A percentile compares a stretch with the other conserved stretches of the same genome.
These are phyloP conservation scores for Synergus japonicus DNA, from an alignment of 2,888 invertebrate genomes.

Conservation along the genomic window DNA sequence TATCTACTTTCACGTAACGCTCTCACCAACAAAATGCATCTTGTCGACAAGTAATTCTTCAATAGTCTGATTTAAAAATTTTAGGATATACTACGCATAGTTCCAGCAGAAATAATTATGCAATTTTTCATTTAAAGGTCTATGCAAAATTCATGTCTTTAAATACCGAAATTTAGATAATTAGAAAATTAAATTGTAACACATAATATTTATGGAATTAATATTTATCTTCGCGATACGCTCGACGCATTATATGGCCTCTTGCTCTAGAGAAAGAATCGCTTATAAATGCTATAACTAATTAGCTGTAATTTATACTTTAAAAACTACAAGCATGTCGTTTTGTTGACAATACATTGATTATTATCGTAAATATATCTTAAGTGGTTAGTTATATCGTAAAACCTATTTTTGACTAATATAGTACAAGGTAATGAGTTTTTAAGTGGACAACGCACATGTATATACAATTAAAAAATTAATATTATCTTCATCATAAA, in stretches of 20 bases:
- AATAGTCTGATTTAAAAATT: too few relatives aligned
- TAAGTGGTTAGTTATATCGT: conserved; percentile 2
- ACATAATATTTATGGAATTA: neutral
- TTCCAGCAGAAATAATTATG: too few relatives aligned
- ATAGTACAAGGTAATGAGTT: conserved; percentile 18
- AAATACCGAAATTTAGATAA: neutral
- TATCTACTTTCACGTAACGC: neutral
- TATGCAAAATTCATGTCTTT: neutral
- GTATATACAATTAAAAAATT: conserved; percentile 29
- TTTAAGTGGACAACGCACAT: neutral
- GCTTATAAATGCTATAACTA: conserved; percentile 11
- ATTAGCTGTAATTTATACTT: conserved; percentile 20
- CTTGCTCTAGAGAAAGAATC: neutral
- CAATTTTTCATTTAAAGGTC: too few relatives aligned
- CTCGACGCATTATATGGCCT: neutral
- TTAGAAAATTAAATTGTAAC: neutral
- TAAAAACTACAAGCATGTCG: neutral
- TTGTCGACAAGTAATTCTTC: too few relatives aligned
- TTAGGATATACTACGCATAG: too few relatives aligned
- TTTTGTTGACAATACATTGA: conserved; percentile 7
- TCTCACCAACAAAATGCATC: too few relatives aligned
- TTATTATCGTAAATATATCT: conserved; percentile 29
- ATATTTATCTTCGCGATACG: neutral
- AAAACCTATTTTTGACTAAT: conserved; percentile 26
- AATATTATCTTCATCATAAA: conserved; percentile 3